phyloP scores from a whole-genome alignment of 2,888 invertebrate genomes.

The Aricia artaxerxes region DNA sequence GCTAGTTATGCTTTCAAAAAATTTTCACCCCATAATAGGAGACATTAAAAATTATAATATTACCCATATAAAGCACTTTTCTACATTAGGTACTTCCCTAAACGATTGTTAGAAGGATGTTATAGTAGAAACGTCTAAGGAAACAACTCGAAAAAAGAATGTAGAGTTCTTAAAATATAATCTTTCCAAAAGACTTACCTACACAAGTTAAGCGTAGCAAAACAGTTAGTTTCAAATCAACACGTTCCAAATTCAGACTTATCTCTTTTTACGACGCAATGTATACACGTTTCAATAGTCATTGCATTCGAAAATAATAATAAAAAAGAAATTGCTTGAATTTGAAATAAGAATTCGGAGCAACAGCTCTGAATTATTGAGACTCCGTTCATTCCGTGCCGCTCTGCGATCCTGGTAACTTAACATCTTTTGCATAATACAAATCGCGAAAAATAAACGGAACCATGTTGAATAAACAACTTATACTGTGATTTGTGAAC shows the following conservation, averaged over 20 bases:
- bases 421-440: slow-evolving; percentile 52
- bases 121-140: too few species aligned
- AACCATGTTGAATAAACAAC: slow-evolving; percentile 20
- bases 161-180: too few species aligned
- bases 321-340: slow-evolving; percentile 5
- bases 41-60: too few species aligned
- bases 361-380: slow-evolving; percentile 58
- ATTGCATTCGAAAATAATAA: slow-evolving; percentile 1
- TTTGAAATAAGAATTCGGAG: slow-evolving; percentile 36
- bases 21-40: too few species aligned
- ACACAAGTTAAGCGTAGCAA: background rate
- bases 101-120: too few species aligned
- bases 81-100: too few species aligned
- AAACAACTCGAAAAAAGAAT: too few species aligned
- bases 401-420: slow-evolving; percentile 54
- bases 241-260: background rate
- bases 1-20: too few species aligned
- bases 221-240: background rate
- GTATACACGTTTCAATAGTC: background rate
- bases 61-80: too few species aligned
- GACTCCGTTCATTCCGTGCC: slow-evolving; percentile 48
- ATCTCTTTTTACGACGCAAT: background rate
- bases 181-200: too few species aligned
- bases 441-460: slow-evolving; percentile 43
- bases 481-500: background rate